Conservation (phyloP, 2,888 invertebrate genomes). For the Theretra japonica region DNA sequence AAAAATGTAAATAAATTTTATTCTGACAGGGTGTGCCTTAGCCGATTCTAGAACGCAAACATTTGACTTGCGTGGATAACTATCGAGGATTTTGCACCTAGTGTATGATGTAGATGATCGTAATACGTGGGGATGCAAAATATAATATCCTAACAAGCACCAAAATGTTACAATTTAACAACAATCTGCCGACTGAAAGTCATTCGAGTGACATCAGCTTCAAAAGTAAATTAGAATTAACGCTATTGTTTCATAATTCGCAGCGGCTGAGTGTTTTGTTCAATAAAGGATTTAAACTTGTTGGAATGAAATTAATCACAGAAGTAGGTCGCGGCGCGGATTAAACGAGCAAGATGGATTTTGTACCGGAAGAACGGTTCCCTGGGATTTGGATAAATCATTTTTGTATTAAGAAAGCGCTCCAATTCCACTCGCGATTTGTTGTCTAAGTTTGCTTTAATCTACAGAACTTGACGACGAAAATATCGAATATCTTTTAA, state of each 20-base stretch:
- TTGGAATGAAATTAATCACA: conserved; percentile 21
- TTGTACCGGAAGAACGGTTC: conserved; percentile 17
- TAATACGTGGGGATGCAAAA: neutral
- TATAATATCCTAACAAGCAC: neutral
- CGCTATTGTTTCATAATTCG: conserved; percentile 1
- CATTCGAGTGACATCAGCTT: neutral
- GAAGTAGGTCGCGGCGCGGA: conserved; percentile 19
- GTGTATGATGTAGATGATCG: no score
- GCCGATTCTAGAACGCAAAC: no score
- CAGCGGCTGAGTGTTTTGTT: conserved; percentile 5
- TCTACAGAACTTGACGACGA: neutral
- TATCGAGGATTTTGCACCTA: no score
- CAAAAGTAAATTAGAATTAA: neutral
- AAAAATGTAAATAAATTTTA: no score
- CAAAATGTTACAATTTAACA: neutral
- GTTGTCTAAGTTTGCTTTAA: conserved; percentile 15
- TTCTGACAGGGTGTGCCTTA: no score
- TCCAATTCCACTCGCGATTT: neutral
- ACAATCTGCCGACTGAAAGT: neutral
- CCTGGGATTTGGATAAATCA: conserved; percentile 10
- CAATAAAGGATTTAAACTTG: conserved; percentile 25
- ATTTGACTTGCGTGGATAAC: no score
- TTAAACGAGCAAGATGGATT: conserved; percentile 16
- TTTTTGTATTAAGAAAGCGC: conserved; percentile 9
- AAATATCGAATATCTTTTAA: no score